phyloP scores from a whole-genome alignment of 2,888 invertebrate species.

The Dicyrtoma fusca region DNA sequence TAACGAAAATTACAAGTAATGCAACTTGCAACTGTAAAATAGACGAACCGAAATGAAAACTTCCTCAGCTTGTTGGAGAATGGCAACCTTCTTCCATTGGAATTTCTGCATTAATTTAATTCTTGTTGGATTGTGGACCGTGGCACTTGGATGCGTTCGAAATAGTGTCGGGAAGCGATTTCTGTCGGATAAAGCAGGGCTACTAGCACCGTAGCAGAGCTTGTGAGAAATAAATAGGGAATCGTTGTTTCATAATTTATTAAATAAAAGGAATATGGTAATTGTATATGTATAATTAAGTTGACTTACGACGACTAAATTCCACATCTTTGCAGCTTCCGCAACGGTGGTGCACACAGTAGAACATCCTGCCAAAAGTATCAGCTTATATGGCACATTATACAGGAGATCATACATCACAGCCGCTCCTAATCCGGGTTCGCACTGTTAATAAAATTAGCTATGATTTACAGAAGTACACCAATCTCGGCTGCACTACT shows the following conservation, averaged over 20 bases:
- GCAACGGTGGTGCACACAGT: slow-evolving; percentile 99
- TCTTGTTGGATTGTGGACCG: slow-evolving; percentile 97
- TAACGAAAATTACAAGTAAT: too few relatives aligned
- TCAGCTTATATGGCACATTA: slow-evolving; percentile 89
- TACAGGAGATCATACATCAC: slow-evolving; percentile 98
- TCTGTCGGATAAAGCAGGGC: slow-evolving; percentile 95
- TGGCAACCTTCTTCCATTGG: slow-evolving; percentile 96
- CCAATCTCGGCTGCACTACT: too few relatives aligned
- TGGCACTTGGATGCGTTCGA: slow-evolving; percentile 98
- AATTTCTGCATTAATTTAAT: slow-evolving; percentile 96
- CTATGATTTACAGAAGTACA: too few relatives aligned
- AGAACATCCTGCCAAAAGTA: slow-evolving; percentile 94
- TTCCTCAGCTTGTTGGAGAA: slow-evolving; percentile 97
- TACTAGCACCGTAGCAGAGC: slow-evolving; percentile 98
- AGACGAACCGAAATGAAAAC: slow-evolving; percentile 91
- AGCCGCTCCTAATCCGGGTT: slow-evolving; percentile 96
- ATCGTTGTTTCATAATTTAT: too few relatives aligned
- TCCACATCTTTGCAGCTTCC: slow-evolving; percentile 99
- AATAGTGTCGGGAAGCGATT: slow-evolving; percentile 97
- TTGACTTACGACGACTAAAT: slow-evolving; percentile 91
- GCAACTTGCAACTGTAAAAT: slow-evolving; percentile 2
- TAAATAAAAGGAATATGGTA: too few relatives aligned
- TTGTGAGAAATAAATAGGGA: slow-evolving; percentile 60
- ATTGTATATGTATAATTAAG: neutral
- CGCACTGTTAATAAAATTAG: slow-evolving; percentile 75